phyloP scores from a whole-genome alignment of 2,888 invertebrate species.

The Pasiphila rectangulata region DNA sequence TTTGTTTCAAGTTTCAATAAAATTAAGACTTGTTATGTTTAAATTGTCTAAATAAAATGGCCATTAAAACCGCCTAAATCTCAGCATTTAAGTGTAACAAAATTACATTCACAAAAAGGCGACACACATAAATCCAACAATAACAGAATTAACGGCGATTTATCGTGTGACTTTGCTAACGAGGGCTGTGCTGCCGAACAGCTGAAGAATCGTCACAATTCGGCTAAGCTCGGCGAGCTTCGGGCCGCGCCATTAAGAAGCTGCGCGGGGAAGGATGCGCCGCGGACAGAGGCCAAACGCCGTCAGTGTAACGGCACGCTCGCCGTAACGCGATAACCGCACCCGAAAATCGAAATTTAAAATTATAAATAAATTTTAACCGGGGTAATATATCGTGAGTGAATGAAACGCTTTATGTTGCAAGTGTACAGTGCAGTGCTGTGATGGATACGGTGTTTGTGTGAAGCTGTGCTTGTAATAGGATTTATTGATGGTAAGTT shows the following conservation, averaged over 20 bases:
- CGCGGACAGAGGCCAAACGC: slow-evolving; percentile 57
- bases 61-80: slow-evolving; percentile 12
- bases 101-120: slow-evolving; percentile 46
- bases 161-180: slow-evolving; percentile 68
- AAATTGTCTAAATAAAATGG: slow-evolving; percentile 1
- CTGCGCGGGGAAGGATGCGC: slow-evolving; percentile 74
- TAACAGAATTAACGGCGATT: slow-evolving; percentile 74
- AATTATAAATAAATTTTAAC: slow-evolving; percentile 34
- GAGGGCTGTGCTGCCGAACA: slow-evolving; percentile 53
- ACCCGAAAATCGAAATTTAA: slow-evolving; percentile 43
- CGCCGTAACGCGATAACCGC: slow-evolving; percentile 63
- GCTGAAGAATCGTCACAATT: slow-evolving; percentile 59
- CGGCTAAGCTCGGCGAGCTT: slow-evolving; percentile 47
- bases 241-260: slow-evolving; percentile 54
- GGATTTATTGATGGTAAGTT: slow-evolving; percentile 61
- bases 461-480: slow-evolving; percentile 46
- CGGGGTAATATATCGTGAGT: slow-evolving; percentile 32
- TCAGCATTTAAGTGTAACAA: slow-evolving; percentile 24
- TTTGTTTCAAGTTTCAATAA: no score
- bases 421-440: slow-evolving; percentile 45
- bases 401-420: slow-evolving; percentile 35
- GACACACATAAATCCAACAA: slow-evolving; percentile 62
- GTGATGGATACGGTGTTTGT: slow-evolving; percentile 50
- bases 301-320: slow-evolving; percentile 62
- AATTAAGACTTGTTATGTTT: no score